phyloP scores from a whole-genome alignment of 2,888 invertebrate genomes.

The Didymodactylos carnosus region DNA sequence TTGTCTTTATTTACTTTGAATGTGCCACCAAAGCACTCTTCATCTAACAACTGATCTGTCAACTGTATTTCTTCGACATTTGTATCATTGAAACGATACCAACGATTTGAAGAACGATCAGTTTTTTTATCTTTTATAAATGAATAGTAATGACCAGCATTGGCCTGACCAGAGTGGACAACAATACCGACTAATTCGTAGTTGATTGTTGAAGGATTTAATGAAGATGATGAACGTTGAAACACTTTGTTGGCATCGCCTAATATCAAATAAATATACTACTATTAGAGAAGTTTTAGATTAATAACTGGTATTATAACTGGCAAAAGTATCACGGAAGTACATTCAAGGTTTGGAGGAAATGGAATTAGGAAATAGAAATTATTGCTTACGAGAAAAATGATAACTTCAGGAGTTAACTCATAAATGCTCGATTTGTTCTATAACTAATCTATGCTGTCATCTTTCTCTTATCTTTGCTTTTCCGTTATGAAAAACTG shows the following conservation, averaged over 20 bases:
- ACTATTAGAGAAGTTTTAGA: background rate
- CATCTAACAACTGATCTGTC: slow-evolving; percentile 34
- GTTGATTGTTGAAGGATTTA: slow-evolving; percentile 16
- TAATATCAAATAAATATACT: background rate
- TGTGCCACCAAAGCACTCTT: slow-evolving; percentile 39
- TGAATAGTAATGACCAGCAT: slow-evolving; percentile 41
- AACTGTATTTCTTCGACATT: slow-evolving; percentile 38
- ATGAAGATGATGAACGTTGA: background rate
- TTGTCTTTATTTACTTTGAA: slow-evolving; percentile 36
- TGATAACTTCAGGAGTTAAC: no score
- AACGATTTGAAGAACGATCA: slow-evolving; percentile 26
- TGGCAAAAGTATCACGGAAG: no score
- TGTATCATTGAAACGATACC: slow-evolving; percentile 40
- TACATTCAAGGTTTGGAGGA: no score
- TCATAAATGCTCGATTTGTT: no score
- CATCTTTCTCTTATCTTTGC: no score
- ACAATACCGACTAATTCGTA: slow-evolving; percentile 39
- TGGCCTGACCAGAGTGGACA: slow-evolving; percentile 40
- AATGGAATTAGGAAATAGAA: no score
- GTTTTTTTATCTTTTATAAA: slow-evolving; percentile 36
- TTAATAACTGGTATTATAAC: no score
- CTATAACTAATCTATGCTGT: no score
- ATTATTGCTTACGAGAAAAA: no score
- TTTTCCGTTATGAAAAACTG: no score
- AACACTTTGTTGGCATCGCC: background rate